Conservation (phyloP, 2,888 invertebrate species). For the Brachyptera putata region DNA sequence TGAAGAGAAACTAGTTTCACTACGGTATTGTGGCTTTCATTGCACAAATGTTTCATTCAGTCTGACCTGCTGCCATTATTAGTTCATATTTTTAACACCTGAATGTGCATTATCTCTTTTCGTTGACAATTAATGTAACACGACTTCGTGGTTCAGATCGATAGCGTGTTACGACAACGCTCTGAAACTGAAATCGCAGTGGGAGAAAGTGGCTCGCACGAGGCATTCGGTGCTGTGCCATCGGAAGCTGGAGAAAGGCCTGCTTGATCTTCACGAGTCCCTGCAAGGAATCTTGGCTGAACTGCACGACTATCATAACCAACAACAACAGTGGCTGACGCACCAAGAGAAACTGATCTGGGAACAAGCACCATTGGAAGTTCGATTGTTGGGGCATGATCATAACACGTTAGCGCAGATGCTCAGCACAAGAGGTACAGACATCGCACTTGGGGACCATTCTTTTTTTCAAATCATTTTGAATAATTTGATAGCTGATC, state of each 20-base stretch:
- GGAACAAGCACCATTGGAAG: conserved; percentile 50
- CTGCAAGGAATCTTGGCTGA: conserved; percentile 59
- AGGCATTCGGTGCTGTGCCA: conserved; percentile 66
- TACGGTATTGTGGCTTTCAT: too few relatives aligned
- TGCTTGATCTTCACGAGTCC: conserved; percentile 61
- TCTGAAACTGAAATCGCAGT: conserved; percentile 58
- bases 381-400: conserved; percentile 42
- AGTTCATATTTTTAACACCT: too few relatives aligned
- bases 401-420: conserved; percentile 38
- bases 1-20: too few relatives aligned
- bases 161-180: conserved; percentile 62
- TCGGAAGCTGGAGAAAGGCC: conserved; percentile 56
- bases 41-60: too few relatives aligned
- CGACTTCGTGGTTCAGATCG: conserved; percentile 53
- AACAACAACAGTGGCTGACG: conserved; percentile 57
- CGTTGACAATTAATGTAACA: background rate
- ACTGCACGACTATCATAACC: conserved; percentile 58
- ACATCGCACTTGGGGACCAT: too few relatives aligned
- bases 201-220: conserved; percentile 57
- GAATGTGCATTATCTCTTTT: background rate
- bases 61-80: too few relatives aligned
- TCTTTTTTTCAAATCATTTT: too few relatives aligned
- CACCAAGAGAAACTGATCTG: conserved; percentile 55
- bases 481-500: too few relatives aligned
- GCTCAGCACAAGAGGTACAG: conserved; percentile 26